Evolutionary conservation across 1,140 invertebrate species (phyloP).

Genomic region (Lysiphlebus fabarum): DNA sequence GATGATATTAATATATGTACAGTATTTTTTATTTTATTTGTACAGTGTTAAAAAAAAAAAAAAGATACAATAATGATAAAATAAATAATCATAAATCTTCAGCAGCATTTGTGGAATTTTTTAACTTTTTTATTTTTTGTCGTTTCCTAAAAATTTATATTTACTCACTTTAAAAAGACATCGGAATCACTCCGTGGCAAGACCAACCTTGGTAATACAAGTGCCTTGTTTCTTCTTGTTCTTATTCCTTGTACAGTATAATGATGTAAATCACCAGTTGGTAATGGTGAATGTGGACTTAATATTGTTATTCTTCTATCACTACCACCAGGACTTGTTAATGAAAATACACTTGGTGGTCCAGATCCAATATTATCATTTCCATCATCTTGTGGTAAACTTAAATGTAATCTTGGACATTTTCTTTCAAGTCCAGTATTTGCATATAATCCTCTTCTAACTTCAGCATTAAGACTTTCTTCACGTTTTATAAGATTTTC

Average conservation of each 20-base stretch:
- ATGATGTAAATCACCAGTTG: conserved; percentile 60
- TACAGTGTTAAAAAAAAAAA: too few relatives aligned
- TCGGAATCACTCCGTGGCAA: conserved; percentile 70
- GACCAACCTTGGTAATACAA: conserved; percentile 72
- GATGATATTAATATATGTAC: too few relatives aligned
- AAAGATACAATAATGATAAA: background rate
- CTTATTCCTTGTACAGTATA: conserved; percentile 58
- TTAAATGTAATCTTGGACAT: conserved; percentile 63
- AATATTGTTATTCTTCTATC: conserved; percentile 67
- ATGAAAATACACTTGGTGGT: conserved; percentile 57
- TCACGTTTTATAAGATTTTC: conserved; percentile 58
- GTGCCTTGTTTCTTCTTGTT: conserved; percentile 66
- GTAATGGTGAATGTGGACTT: conserved; percentile 69
- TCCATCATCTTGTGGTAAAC: conserved; percentile 57
- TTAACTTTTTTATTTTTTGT: too few relatives aligned
- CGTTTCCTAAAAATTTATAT: conserved; percentile 11
- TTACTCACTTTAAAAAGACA: conserved; percentile 62
- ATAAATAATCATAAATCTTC: background rate
- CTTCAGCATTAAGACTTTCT: conserved; percentile 63
- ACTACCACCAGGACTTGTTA: conserved; percentile 55
- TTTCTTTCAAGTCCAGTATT: conserved; percentile 58
- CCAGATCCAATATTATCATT: background rate
- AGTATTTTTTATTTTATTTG: too few relatives aligned
- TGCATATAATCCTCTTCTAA: conserved; percentile 64
- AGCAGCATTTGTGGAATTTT: background rate